Percentiles rank a stretch among this genome's conserved stretches.
Evolutionary conservation across 2,113 vertebrate species (phyloP).

Genomic region (Poecilia latipinna): DNA sequence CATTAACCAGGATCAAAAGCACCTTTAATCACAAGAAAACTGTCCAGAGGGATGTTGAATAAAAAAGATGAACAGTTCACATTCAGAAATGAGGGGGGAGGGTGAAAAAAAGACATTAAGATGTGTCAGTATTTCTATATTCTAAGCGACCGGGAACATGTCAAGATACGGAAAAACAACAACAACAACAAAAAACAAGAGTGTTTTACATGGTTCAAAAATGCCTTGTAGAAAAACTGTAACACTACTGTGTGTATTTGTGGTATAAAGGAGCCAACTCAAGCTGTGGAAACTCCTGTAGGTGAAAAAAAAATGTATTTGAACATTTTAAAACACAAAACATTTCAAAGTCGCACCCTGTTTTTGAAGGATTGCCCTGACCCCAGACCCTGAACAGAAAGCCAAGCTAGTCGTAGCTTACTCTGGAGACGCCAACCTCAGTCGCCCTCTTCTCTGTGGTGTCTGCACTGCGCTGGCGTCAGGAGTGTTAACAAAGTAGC

Average conservation of each 20-base stretch:
- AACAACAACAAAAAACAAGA: constrained; percentile 2
- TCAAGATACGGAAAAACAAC: constrained; percentile 7
- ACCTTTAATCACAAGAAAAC: constrained; percentile 53
- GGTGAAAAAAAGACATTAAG: background rate
- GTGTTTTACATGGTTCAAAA: constrained; percentile 48
- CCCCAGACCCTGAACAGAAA: constrained; percentile 73
- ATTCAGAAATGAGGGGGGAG: constrained; percentile 49
- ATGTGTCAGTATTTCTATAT: constrained; percentile 30
- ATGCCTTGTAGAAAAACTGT: constrained; percentile 68
- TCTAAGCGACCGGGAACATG: constrained; percentile 31
- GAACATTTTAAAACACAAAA: constrained; percentile 53
- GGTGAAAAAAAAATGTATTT: constrained; percentile 30
- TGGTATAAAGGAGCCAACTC: constrained; percentile 23
- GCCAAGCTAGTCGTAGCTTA: constrained; percentile 56
- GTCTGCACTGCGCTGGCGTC: constrained; percentile 31
- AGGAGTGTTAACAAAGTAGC: constrained; percentile 61
- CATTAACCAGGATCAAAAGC: constrained; percentile 45
- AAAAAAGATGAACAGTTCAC: constrained; percentile 59
- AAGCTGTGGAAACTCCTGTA: constrained; percentile 18
- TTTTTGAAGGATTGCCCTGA: constrained; percentile 63
- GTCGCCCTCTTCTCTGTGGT: constrained; percentile 41
- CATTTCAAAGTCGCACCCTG: constrained; percentile 75
- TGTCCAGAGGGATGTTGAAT: constrained; percentile 46
- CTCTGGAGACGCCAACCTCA: constrained; percentile 63
- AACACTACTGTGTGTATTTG: constrained; percentile 50